A percentile compares a stretch with the other conserved stretches of the same genome.
phyloP scores from a whole-genome alignment of 2,888 invertebrate genomes.

The Crocallis elinguaria region DNA sequence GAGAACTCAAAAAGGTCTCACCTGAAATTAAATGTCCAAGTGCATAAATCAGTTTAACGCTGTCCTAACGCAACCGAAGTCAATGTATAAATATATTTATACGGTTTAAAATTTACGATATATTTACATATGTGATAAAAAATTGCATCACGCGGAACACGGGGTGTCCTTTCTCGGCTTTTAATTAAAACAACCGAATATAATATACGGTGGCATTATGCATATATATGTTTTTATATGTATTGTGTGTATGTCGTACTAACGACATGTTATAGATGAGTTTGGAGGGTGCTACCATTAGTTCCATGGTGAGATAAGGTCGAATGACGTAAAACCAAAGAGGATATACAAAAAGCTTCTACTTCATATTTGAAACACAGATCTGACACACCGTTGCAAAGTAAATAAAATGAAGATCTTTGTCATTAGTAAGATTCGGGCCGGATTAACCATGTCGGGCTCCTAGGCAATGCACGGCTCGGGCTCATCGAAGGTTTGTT shows the following conservation, averaged over 20 bases:
- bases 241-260: conserved; percentile 50
- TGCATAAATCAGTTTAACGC: conserved; percentile 20
- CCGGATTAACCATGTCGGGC: no score
- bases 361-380: no score
- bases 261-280: conserved; percentile 37
- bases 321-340: no score
- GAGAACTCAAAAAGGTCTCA: conserved; percentile 9
- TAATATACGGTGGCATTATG: conserved; percentile 64
- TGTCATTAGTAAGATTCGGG: no score
- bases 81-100: conserved; percentile 22
- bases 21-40: conserved; percentile 15
- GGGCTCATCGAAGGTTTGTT: no score
- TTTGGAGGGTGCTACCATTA: conserved; percentile 22
- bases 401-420: no score
- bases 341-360: no score
- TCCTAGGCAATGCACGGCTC: no score
- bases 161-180: conserved; percentile 48
- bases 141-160: conserved; percentile 47
- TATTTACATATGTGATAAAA: conserved; percentile 61
- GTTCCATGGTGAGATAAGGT: no score
- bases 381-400: no score
- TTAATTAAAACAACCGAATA: conserved; percentile 74
- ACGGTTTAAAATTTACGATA: conserved; percentile 32
- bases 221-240: no score
- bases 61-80: conserved; percentile 17